Evolutionary conservation across 2,797 vertebrate genomes (phyloP).

Genomic region (Acanthurus lineatus): DNA sequence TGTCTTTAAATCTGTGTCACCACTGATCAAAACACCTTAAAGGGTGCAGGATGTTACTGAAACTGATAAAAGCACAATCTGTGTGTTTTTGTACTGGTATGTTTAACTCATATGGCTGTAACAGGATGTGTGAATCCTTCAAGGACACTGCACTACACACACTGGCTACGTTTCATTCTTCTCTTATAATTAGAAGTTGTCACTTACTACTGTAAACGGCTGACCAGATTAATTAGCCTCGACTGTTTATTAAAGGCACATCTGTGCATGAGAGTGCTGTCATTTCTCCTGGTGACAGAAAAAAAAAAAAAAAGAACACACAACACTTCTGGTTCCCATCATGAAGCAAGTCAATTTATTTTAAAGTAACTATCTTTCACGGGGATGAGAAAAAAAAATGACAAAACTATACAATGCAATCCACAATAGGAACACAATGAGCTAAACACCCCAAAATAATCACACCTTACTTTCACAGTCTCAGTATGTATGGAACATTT

Average conservation of each 20-base stretch:
- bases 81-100: conserved; percentile 11
- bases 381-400: background rate
- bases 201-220: conserved; percentile 26
- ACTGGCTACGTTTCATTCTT: conserved; percentile 38
- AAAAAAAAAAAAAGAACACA: too few relatives aligned
- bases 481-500: conserved; percentile 20
- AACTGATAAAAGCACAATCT: background rate
- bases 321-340: background rate
- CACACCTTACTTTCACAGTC: conserved; percentile 14
- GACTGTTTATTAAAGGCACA: conserved; percentile 30
- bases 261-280: background rate
- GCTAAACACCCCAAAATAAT: background rate
- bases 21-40: background rate
- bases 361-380: background rate
- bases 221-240: conserved; percentile 15
- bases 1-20: background rate
- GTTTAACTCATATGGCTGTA: background rate
- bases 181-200: conserved; percentile 22
- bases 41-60: background rate
- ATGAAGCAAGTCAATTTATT: conserved; percentile 1
- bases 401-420: background rate
- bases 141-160: conserved; percentile 32
- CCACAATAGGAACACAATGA: background rate
- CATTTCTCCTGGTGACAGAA: background rate
- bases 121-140: conserved; percentile 25